Conservation (phyloP, 2,113 vertebrate species). For the Upupa epops region DNA sequence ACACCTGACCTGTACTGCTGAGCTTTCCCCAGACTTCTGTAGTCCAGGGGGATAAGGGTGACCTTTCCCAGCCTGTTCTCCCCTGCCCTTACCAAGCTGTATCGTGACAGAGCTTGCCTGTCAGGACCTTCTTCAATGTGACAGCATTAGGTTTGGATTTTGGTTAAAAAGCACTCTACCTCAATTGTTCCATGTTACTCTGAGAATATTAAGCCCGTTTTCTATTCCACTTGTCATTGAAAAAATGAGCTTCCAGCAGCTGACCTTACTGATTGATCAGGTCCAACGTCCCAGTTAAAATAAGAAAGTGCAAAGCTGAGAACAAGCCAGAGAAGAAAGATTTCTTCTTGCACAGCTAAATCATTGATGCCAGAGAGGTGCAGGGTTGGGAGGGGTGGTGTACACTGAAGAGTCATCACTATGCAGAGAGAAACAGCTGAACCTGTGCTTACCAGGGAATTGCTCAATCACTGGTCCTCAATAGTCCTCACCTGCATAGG, state of each 20-base stretch:
- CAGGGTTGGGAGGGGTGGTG: no score
- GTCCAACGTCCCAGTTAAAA: neutral
- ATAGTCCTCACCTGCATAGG: neutral
- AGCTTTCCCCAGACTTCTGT: neutral
- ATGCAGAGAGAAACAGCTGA: neutral
- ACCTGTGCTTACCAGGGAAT: neutral
- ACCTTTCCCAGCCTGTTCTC: neutral
- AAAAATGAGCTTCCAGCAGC: neutral
- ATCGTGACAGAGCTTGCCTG: neutral
- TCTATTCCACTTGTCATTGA: neutral
- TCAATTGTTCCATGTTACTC: fast-evolving
- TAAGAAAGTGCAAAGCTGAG: neutral
- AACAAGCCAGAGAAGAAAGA: neutral
- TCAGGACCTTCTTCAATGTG: neutral
- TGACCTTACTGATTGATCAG: fast-evolving
- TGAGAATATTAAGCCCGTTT: neutral
- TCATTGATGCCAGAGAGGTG: neutral
- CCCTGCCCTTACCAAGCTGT: neutral
- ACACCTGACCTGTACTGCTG: neutral
- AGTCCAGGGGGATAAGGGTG: neutral
- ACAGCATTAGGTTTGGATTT: fast-evolving
- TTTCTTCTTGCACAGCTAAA: neutral
- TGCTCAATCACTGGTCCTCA: fast-evolving
- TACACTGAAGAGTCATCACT: neutral
- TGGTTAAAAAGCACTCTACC: neutral